Evolutionary conservation across 1,140 invertebrate species (phyloP).

Genomic region (Drosophila aff.): DNA sequence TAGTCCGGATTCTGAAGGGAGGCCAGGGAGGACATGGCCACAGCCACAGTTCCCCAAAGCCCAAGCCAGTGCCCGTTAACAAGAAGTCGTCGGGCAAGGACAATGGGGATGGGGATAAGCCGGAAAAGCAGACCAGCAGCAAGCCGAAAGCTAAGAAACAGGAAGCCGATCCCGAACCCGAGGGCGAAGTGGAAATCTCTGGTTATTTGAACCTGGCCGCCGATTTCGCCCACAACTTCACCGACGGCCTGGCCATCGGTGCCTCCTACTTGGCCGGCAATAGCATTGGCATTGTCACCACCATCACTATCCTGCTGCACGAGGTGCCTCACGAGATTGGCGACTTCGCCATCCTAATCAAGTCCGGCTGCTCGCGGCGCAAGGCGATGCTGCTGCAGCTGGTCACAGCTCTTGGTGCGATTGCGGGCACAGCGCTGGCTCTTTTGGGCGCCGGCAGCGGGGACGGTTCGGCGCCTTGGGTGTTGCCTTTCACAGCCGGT

Average conservation of each 20-base stretch:
- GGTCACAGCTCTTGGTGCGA: constrained; percentile 96
- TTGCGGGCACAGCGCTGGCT: constrained; percentile 95
- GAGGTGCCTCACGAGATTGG: constrained; percentile 99
- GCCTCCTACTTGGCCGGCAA: constrained; percentile 96
- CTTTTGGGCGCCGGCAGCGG: constrained; percentile 87
- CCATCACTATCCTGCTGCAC: constrained; percentile 95
- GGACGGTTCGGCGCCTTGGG: constrained; percentile 93
- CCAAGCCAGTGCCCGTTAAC: constrained; percentile 66
- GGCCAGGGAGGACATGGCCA: constrained; percentile 87
- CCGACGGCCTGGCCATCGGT: constrained; percentile 97
- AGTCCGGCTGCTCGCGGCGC: constrained; percentile 95
- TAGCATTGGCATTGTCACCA: constrained; percentile 95
- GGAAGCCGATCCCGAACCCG: constrained; percentile 71
- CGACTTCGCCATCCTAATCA: constrained; percentile 98
- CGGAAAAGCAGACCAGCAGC: constrained; percentile 49
- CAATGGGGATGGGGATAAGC: constrained; percentile 81
- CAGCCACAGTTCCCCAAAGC: constrained; percentile 77
- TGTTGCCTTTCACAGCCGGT: constrained; percentile 97
- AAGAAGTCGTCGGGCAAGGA: constrained; percentile 81
- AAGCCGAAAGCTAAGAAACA: constrained; percentile 74
- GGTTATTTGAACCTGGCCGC: constrained; percentile 98
- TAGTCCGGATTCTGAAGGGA: constrained; percentile 95
- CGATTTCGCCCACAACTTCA: constrained; percentile 99
- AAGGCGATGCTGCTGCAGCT: constrained; percentile 96
- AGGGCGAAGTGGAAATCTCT: constrained; percentile 89